These are phyloP conservation scores for Nasua narica DNA, from an alignment of 2,797 vertebrate species.

Conservation along the genomic window DNA sequence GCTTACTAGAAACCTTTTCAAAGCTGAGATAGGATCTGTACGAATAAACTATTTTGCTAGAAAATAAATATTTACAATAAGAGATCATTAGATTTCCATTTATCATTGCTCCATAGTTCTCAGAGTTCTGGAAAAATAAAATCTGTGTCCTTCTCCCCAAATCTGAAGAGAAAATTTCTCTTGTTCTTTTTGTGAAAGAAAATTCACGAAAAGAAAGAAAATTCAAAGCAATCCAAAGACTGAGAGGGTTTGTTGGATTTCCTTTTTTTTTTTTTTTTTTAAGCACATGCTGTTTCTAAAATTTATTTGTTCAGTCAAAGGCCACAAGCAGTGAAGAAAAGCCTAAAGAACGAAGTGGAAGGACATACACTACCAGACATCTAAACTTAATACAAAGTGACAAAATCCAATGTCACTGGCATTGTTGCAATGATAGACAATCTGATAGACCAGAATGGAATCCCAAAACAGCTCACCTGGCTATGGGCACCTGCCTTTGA, in stretches of 20 bases:
- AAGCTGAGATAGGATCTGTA: not conserved
- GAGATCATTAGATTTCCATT: not conserved
- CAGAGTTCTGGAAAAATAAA: conserved; percentile 9
- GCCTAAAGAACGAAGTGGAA: not conserved
- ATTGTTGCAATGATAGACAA: not conserved
- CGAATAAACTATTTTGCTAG: conserved; percentile 35
- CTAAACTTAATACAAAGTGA: not conserved
- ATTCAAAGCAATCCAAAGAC: not conserved
- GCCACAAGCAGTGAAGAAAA: not conserved
- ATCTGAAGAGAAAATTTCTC: conserved; percentile 10
- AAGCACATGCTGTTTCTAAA: not conserved
- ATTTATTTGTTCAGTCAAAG: not conserved
- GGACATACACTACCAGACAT: no score
- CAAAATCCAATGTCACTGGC: not conserved
- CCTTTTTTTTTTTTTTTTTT: not conserved
- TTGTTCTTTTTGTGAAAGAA: not conserved
- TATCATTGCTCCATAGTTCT: not conserved
- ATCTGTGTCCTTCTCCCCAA: not conserved
- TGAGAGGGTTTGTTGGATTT: not conserved
- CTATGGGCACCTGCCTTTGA: not conserved
- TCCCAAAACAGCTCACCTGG: not conserved
- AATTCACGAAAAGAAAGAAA: not conserved
- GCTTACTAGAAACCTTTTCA: conserved; percentile 32
- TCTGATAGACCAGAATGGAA: not conserved
- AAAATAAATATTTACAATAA: conserved; percentile 46